phyloP scores from a whole-genome alignment of 2,888 invertebrate genomes.

The Troides aeacus region DNA sequence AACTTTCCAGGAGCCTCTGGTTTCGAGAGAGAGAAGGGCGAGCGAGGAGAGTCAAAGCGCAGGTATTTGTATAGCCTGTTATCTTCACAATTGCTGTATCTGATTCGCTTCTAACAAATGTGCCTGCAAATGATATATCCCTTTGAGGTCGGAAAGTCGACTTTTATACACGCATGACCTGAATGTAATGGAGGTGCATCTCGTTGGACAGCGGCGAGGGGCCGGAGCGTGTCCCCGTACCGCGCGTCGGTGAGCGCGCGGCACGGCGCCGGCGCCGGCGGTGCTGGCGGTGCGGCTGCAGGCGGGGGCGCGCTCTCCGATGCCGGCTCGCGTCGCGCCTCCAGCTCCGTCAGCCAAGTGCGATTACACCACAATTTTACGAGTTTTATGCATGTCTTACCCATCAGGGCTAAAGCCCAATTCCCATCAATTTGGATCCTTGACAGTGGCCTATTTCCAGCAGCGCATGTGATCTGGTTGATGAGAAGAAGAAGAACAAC shows the following conservation, averaged over 20 bases:
- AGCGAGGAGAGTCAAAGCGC: constrained; percentile 80
- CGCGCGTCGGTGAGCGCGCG: constrained; percentile 74
- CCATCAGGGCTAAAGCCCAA: no score
- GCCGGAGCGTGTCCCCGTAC: constrained; percentile 83
- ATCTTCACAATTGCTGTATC: background rate
- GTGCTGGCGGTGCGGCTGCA: no score
- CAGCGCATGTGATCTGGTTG: no score
- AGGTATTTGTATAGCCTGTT: constrained; percentile 47
- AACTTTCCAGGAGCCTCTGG: constrained; percentile 82
- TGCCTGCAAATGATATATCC: no score
- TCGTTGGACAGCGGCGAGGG: constrained; percentile 46
- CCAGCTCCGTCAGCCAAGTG: constrained; percentile 88
- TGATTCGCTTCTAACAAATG: no score
- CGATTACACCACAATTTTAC: constrained; percentile 21
- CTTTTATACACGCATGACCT: no score
- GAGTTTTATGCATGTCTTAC: no score
- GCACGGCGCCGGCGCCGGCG: constrained; percentile 48
- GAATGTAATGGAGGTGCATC: no score
- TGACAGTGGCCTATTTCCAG: no score
- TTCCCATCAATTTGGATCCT: no score
- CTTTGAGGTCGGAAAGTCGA: no score
- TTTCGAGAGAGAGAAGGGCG: constrained; percentile 76
- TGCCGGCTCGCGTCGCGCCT: constrained; percentile 83
- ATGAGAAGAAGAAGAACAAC: no score
- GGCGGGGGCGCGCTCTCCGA: constrained; percentile 71